Base-by-base conservation (phyloP, 2,888 invertebrate genomes). In the Gymnoscelis rufifasciata region DNA sequence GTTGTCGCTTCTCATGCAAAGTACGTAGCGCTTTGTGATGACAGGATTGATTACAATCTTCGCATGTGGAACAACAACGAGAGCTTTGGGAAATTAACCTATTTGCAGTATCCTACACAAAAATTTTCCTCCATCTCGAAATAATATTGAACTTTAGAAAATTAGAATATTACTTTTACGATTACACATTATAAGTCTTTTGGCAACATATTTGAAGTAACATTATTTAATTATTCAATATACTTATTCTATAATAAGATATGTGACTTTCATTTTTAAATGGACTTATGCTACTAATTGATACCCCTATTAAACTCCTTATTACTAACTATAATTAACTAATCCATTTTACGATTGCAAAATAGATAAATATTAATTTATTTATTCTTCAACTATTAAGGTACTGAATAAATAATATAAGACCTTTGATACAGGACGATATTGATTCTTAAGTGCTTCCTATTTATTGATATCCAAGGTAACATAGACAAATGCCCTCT, bases 211-310 rank as follows among this genome's bases (percentile, higher is more conserved):
- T 83, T 88, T 84, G 82, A 86, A 83, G 74, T 88, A 86, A 87
- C 80, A 83, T 87, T 87, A 88, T 88, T 88, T 88, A 86, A 88
- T 82, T 87, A 88, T 88, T 87, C 84, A 88, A 86, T 88, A 88
- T 88, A 88, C 88, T 88, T 88, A 88, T 88, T 81, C 86, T 86
- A 86, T 82, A 84, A 76, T 86, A 87, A 82, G 78, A 78, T 47
- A 61, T 50, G 41, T 64, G 70, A 66, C 78, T 87, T 87, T 86
- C 66, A 83, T 86, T 87, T 49, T 52, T 12, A 26, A 38, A 62
- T 1, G 14, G n/a, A n/a, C 24, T 19, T 28, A 12, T n/a, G n/a
- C n/a, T n/a, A n/a, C n/a, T n/a, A n/a, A n/a, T n/a, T n/a, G 38
- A n/a, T 27, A 10, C 7, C 8, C 26, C 8, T n/a, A n/a, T n/a